Evolutionary conservation across 2,113 vertebrate genomes (phyloP).

Genomic region (Amphiprion ocellaris): DNA sequence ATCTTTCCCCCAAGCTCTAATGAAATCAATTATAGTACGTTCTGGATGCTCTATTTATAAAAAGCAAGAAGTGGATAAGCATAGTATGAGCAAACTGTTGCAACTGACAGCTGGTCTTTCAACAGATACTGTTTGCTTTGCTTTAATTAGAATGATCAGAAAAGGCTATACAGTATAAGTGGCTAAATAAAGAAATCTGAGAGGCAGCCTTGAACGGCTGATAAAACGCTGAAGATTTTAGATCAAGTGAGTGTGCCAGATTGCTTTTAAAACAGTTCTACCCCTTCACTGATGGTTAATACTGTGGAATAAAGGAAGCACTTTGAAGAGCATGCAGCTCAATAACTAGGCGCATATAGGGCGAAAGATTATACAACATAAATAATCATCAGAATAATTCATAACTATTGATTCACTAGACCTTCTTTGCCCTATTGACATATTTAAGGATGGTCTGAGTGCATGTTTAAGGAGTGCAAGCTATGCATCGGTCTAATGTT

Average conservation of each 20-base stretch:
- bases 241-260: neutral
- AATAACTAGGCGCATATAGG: neutral
- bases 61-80: neutral
- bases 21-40: neutral
- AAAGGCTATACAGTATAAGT: neutral
- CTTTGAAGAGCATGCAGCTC: conserved; percentile 4
- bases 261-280: conserved; percentile 10
- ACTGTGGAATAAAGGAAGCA: neutral
- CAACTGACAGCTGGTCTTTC: neutral
- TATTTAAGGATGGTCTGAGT: neutral
- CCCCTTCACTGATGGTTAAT: neutral
- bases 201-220: conserved; percentile 28
- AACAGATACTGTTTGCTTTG: conserved; percentile 5
- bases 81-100: neutral
- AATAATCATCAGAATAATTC: conserved; percentile 43
- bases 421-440: conserved; percentile 19
- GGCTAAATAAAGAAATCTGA: conserved; percentile 5
- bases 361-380: conserved; percentile 15
- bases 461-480: neutral
- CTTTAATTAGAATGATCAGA: conserved; percentile 3
- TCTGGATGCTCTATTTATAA: conserved; percentile 5
- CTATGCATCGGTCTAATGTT: neutral
- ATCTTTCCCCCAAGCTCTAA: neutral
- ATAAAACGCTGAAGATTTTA: conserved; percentile 1
- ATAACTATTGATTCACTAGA: conserved; percentile 41